These are phyloP conservation scores for Trematomus loennbergii DNA, from an alignment of 2,113 vertebrate species.

Conservation along the genomic window DNA sequence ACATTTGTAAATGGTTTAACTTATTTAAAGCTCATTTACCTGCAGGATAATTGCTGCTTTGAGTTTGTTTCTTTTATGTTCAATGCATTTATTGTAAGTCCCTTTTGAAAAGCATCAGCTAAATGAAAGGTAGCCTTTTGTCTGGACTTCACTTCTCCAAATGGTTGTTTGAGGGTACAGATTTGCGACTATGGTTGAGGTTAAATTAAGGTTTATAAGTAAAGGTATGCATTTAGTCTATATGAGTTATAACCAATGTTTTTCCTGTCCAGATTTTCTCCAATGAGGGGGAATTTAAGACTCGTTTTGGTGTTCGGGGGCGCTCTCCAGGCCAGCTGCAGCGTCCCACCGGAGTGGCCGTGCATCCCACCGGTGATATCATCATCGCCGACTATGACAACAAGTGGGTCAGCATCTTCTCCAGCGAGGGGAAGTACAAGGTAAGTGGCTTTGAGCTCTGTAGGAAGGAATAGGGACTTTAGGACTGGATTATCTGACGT, in stretches of 20 bases:
- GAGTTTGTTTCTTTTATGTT: too few relatives aligned
- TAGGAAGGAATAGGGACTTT: not conserved
- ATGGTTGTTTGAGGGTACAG: not conserved
- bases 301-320: conserved; percentile 94
- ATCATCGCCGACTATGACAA: conserved; percentile 99
- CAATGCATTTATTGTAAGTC: too few relatives aligned
- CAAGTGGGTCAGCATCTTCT: conserved; percentile 99
- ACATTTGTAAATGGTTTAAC: too few relatives aligned
- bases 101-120: too few relatives aligned
- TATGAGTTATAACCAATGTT: not conserved
- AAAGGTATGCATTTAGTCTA: accelerated
- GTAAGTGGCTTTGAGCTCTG: conserved; percentile 67
- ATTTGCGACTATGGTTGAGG: not conserved
- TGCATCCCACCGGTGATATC: conserved; percentile 96
- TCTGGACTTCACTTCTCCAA: not conserved
- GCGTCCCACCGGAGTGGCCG: conserved; percentile 95
- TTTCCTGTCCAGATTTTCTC: conserved; percentile 90
- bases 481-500: too few relatives aligned
- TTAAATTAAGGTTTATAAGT: not conserved
- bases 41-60: too few relatives aligned
- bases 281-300: conserved; percentile 95
- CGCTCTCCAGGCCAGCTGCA: conserved; percentile 95
- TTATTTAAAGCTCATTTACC: too few relatives aligned
- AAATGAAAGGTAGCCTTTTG: too few relatives aligned
- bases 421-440: conserved; percentile 97